Base-by-base conservation (phyloP, 1,140 invertebrate species). In the Samia ricini region DNA sequence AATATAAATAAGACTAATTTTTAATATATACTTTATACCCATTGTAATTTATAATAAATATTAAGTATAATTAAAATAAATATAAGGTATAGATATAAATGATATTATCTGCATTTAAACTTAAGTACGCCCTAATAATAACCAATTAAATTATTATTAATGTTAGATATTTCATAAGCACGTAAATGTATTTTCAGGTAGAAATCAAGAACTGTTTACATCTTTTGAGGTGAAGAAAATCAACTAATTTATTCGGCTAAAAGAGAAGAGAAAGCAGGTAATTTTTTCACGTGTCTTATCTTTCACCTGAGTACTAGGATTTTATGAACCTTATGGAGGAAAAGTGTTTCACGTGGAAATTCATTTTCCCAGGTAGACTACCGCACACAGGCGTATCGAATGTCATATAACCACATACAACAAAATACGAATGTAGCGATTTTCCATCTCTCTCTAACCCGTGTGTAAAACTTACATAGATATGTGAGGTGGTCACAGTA, bases 281-380 rank as follows among this genome's bases (percentile, higher is more conserved):
- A 77, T 77, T 72, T 79, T 78, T 78, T 84, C 77, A 85, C 84
- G 81, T 88, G 81, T 79, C 77, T 79, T 83, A 76, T 68, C 56
- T 77, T 68, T 77, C 75, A 87, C 84, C 80, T 85, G 76, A 67
- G 56, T 79, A 88, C 84, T 68, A 85, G 84, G 84, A 60, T 19
- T 69, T 62, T 64, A 87, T 76, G 58, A 81, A 61, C 8, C 23
- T 20, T 8, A n/a, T 79, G 69, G 71, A 78, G 68, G 60, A 58
- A 58, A 69, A 64, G 64, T 56, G 51, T 79, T 67, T 57, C 64
- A 73, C 76, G 66, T 73, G 55, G 50, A 56, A 55, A 63, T 74
- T 69, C 70, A 74, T 69, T 42, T 42, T 42, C 33, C 8, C 33
- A 42, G 33, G 33, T 42, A 42, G 33, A 36, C 26, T 2, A 36